phyloP scores from a whole-genome alignment of 2,888 invertebrate species.

The Brachynemurus nebulosus region DNA sequence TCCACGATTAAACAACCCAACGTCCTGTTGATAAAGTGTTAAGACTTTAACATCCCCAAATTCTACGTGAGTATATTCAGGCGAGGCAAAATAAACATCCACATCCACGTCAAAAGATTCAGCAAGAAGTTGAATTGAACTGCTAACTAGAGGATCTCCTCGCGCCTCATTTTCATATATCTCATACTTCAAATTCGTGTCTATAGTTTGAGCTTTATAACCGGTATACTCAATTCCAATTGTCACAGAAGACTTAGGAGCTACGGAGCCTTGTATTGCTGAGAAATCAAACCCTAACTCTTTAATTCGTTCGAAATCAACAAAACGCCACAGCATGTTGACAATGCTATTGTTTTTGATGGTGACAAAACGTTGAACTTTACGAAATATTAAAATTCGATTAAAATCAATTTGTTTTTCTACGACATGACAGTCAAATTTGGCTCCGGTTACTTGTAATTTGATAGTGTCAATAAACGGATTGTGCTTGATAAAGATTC shows the following conservation, averaged over 20 bases:
- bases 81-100: constrained; percentile 36
- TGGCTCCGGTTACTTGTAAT: constrained; percentile 37
- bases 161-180: constrained; percentile 8
- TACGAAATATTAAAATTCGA: constrained; percentile 37
- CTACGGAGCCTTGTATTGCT: constrained; percentile 17
- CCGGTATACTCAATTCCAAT: constrained; percentile 30
- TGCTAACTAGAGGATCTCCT: constrained; percentile 18
- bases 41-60: constrained; percentile 45
- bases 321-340: constrained; percentile 40
- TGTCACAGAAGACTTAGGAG: constrained; percentile 15
- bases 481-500: constrained; percentile 38
- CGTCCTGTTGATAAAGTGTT: constrained; percentile 31
- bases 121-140: constrained; percentile 30
- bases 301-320: constrained; percentile 29
- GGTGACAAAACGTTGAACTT: constrained; percentile 34
- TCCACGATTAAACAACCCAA: constrained; percentile 42
- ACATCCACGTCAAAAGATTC: constrained; percentile 46
- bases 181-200: too few relatives aligned
- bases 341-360: constrained; percentile 42
- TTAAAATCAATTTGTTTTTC: constrained; percentile 36
- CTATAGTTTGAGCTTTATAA: constrained; percentile 31
- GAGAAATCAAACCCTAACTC: constrained; percentile 24
- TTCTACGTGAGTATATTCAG: constrained; percentile 33
- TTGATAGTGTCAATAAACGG: constrained; percentile 39
- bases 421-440: constrained; percentile 33